Base-by-base conservation (phyloP, 2,797 vertebrate species). In the Sebastes baramenuke region DNA sequence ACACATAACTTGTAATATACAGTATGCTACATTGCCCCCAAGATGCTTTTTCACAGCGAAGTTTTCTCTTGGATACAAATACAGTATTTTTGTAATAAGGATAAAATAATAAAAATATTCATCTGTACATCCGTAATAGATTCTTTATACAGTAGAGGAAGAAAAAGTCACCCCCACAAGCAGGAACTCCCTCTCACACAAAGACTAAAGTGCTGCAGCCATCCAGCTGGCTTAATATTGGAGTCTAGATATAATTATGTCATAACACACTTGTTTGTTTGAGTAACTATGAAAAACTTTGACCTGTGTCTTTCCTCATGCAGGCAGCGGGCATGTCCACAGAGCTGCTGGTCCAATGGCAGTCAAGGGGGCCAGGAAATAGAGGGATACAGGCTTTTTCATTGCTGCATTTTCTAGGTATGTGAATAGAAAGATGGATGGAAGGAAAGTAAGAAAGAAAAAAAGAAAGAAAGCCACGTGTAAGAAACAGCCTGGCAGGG, bases 121-220 rank as follows among this genome's bases (percentile, higher is more conserved):
- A 71, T 79, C 38, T 84, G 32, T 89, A 92, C 76, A 91, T 82
- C 60, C 34, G 81, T 83, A 64, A 78, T 84, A 76, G 68, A 74
- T 83, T 81, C 73, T 90, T 86, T 84, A 84, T 87, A 83, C 64
- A 73, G 56, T 85, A 79, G 69, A 79, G 71, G 80, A 90, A 85
- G 81, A 74, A 92, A 91, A 92, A 82, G 72, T 85, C 91, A 93
- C 76, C 78, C 93, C 88, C 84, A 92, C 90, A 93, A 92, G 77
- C 93, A 94, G 87, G 80, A 94, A 92, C 80, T 93, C 85, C 83
- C 84, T 89, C 87, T 86, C 93, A 93, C 88, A 93, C 91, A 94
- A 91, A 94, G 88, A 94, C 84, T 94, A 95, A 96, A 95, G 94
- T 96, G 95, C 93, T 87, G 76, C 71, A 93, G 89, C 90, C 89